Percentiles rank a stretch among this genome's conserved stretches.
Conservation (phyloP, 2,888 invertebrate species). For the Trisateles emortualis region DNA sequence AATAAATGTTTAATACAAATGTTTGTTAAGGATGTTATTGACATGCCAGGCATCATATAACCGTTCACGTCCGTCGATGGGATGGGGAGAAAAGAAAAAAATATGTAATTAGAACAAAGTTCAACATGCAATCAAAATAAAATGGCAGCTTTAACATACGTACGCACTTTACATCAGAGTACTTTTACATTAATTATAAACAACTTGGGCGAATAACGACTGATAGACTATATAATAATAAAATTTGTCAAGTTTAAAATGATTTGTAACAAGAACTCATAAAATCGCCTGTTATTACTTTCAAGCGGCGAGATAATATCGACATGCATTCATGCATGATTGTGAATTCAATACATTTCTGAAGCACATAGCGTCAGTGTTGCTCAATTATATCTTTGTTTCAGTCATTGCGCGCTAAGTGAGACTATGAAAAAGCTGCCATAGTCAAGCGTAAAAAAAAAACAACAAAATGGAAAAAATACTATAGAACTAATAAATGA, state of each 20-base stretch:
- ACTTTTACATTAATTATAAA: too few species aligned
- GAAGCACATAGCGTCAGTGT: slow-evolving; percentile 18
- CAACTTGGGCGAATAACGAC: too few species aligned
- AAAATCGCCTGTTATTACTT: slow-evolving; percentile 10
- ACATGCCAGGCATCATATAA: slow-evolving; percentile 49
- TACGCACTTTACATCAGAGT: too few species aligned
- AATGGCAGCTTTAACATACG: slow-evolving; percentile 50
- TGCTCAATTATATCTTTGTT: slow-evolving; percentile 1
- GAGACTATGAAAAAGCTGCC: slow-evolving; percentile 56
- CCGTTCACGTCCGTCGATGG: slow-evolving; percentile 54
- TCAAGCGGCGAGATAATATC: slow-evolving; percentile 11
- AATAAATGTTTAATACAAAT: not conserved
- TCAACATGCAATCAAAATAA: slow-evolving; percentile 50
- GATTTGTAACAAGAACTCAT: too few species aligned
- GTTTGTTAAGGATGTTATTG: slow-evolving; percentile 21
- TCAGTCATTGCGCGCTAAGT: not conserved
- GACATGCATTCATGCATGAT: slow-evolving; percentile 24
- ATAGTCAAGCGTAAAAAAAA: slow-evolving; percentile 49
- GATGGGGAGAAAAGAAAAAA: slow-evolving; percentile 61
- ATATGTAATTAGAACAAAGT: slow-evolving; percentile 65
- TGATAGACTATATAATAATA: too few species aligned
- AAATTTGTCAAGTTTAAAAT: too few species aligned
- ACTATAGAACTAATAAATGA: slow-evolving; percentile 30
- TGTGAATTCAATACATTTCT: slow-evolving; percentile 6
- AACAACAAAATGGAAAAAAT: slow-evolving; percentile 38